Evolutionary conservation across 2,797 vertebrate genomes (phyloP), one percentile per base, ranked within the genome.

Genomic region (Chromobotia macracanthus): DNA sequence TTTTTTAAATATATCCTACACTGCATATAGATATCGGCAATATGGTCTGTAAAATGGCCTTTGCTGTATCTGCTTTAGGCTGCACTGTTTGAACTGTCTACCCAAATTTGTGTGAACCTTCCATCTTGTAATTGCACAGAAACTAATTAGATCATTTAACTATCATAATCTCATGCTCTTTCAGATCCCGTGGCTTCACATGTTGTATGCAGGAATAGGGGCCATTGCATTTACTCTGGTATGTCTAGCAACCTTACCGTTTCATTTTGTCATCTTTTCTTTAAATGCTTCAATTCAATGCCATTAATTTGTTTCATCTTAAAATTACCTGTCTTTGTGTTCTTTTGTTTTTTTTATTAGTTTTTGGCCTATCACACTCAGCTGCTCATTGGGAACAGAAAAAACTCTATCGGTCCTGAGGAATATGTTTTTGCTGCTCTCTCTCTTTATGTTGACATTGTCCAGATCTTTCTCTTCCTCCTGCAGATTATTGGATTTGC

Each of bases 341-440:
- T n/a, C n/a, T 28, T 28, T 2, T 28, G 84, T 38, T 77, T 61
- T 25, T 28, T 44, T 51, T 67, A 73, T 1, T 84, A 99, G 97
- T 99, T 99, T 87, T 91, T 99, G 71, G 97, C 96, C 0, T 98
- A 97, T 10, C 96, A 99, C 89, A 99, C 98, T 0, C 98, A 99
- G 87, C 90, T 99, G 69, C 92, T 99, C 77, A 93, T 99, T 61
- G 98, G 98, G 5, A 99, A 99, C 91, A 91, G 97, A 88, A 97
- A 97, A 88, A 88, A 97, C 83, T 93, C 95, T 1, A 94, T 99
- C 87, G 93, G 92, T 72, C 95, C 95, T 0, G 98, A 99, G 87
- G 97, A 99, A 74, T 98, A 99, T 0, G 79, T 99, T 81, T 98
- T 94, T 0, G 98, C 94, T 0, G 97, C 98, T 1, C 93, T 99